A percentile compares a stretch with the other conserved stretches of the same genome.
These are phyloP conservation scores for Pseudomyrmex flavicornis DNA, from an alignment of 1,140 invertebrate species.

Conservation along the genomic window DNA sequence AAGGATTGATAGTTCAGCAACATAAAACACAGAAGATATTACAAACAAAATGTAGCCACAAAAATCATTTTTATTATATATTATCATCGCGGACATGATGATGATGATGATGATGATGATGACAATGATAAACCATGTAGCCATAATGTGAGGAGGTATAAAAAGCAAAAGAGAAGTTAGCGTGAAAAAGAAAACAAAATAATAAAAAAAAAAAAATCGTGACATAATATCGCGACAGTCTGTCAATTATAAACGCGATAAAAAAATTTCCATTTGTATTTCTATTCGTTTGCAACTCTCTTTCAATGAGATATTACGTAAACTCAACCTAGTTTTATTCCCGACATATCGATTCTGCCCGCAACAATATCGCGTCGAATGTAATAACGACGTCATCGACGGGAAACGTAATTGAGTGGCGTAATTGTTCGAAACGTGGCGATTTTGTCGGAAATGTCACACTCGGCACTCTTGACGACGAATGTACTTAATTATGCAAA, in stretches of 20 bases:
- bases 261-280: background rate
- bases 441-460: conserved; percentile 46
- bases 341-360: conserved; percentile 2
- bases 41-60: background rate
- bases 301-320: background rate
- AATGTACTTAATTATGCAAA: conserved; percentile 73
- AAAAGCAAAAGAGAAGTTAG: no score
- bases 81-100: background rate
- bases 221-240: background rate
- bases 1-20: background rate
- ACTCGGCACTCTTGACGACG: conserved; percentile 60
- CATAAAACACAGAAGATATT: background rate
- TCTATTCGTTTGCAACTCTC: background rate
- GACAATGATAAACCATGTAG: background rate
- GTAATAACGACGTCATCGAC: background rate
- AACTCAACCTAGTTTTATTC: background rate
- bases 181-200: no score
- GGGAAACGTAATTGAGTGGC: conserved; percentile 32
- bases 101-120: background rate
- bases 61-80: background rate
- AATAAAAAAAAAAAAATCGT: background rate
- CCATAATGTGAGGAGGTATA: background rate
- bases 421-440: conserved; percentile 35
- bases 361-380: background rate
- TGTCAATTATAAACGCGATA: background rate